A percentile compares a stretch with the other conserved stretches of the same genome.
These are phyloP conservation scores for Hydraecia micacea DNA, from an alignment of 2,888 invertebrate genomes.

Conservation along the genomic window DNA sequence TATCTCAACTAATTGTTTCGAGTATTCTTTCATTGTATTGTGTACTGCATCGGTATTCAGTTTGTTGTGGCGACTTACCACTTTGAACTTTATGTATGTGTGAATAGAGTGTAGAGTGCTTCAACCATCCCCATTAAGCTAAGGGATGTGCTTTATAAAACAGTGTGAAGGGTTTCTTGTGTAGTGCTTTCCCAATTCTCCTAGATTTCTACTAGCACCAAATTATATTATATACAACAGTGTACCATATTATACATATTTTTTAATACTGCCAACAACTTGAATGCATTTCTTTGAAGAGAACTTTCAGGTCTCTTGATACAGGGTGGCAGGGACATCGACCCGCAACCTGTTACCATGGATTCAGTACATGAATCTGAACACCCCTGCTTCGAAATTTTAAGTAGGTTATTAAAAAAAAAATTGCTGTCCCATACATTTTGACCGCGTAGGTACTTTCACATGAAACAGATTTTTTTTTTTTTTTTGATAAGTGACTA, in stretches of 20 bases:
- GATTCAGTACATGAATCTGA: too few relatives aligned
- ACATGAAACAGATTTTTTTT: neutral
- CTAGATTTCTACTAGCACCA: conserved; percentile 49
- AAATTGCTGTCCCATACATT: neutral
- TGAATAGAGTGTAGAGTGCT: conserved; percentile 65
- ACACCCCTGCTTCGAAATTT: too few relatives aligned
- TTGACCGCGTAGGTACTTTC: neutral
- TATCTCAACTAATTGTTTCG: conserved; percentile 5
- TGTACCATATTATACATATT: neutral
- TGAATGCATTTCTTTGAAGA: neutral
- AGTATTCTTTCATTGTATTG: conserved; percentile 17
- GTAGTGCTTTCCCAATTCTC: conserved; percentile 60
- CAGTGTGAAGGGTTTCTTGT: conserved; percentile 56
- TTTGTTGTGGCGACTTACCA: conserved; percentile 55
- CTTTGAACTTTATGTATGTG: conserved; percentile 41
- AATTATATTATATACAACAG: conserved; percentile 65
- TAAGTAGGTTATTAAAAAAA: too few relatives aligned
- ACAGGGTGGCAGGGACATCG: neutral
- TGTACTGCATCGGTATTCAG: conserved; percentile 73
- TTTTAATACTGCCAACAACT: neutral
- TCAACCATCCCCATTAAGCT: conserved; percentile 64
- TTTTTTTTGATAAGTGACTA: neutral
- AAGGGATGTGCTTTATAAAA: conserved; percentile 67
- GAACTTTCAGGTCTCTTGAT: neutral
- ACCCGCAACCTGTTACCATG: neutral